Evolutionary conservation across 2,888 invertebrate genomes (phyloP).

Genomic region (Cataglyphis albicans): DNA sequence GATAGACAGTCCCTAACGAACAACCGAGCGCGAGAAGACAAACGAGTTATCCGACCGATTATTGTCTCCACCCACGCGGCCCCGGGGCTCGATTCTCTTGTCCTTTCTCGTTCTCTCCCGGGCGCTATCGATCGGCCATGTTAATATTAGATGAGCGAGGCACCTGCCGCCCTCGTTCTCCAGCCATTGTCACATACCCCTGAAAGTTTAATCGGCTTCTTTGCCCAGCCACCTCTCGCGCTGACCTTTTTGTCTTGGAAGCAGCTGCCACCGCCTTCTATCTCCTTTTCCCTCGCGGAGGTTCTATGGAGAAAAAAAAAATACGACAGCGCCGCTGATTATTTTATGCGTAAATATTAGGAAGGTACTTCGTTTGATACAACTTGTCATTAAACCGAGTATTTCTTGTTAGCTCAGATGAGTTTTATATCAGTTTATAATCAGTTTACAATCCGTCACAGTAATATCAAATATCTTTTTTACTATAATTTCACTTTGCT

Average conservation of each 20-base stretch:
- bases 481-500: neutral
- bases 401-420: constrained; percentile 22
- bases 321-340: constrained; percentile 37
- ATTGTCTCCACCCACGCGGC: constrained; percentile 74
- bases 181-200: constrained; percentile 73
- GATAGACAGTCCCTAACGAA: constrained; percentile 75
- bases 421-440: neutral
- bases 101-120: constrained; percentile 49
- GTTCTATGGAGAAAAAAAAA: constrained; percentile 8
- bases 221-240: constrained; percentile 67
- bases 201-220: constrained; percentile 76
- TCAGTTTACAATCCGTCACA: neutral
- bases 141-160: constrained; percentile 75
- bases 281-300: neutral
- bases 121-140: constrained; percentile 71
- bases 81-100: constrained; percentile 57
- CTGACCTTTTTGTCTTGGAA: constrained; percentile 54
- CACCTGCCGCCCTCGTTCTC: constrained; percentile 71
- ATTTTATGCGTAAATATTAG: constrained; percentile 49
- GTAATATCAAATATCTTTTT: neutral
- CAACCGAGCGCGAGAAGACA: constrained; percentile 70
- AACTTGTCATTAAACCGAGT: constrained; percentile 30
- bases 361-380: constrained; percentile 22
- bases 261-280: constrained; percentile 37
- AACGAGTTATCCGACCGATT: constrained; percentile 77